Conservation (phyloP, 2,888 invertebrate species). For the Polydrusus tereticollis region DNA sequence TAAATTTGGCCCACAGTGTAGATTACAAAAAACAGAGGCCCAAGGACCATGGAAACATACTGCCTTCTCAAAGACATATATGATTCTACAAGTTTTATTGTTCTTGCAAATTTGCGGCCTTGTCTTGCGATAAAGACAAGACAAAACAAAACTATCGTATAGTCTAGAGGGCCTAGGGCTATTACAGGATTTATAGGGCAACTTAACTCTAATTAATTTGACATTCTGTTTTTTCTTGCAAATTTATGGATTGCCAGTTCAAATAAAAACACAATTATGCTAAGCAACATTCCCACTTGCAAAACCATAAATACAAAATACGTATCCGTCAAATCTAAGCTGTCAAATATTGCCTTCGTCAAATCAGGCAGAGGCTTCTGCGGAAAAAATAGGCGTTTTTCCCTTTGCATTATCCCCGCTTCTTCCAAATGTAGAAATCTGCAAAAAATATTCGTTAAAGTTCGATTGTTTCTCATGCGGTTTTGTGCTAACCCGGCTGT, state of each 20-base stretch:
- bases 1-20: too few relatives aligned
- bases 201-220: not conserved
- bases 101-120: too few relatives aligned
- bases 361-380: slow-evolving; percentile 8
- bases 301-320: slow-evolving; percentile 15
- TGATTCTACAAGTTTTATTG: too few relatives aligned
- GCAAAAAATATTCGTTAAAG: not conserved
- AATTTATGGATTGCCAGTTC: not conserved
- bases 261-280: slow-evolving; percentile 11
- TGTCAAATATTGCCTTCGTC: slow-evolving; percentile 15
- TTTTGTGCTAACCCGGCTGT: slow-evolving; percentile 10
- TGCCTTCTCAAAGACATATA: too few relatives aligned
- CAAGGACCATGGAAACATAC: too few relatives aligned
- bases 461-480: not conserved
- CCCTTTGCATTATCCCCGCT: slow-evolving; percentile 13
- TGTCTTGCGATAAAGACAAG: too few relatives aligned
- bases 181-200: too few relatives aligned
- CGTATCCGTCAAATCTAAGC: not conserved
- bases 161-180: too few relatives aligned
- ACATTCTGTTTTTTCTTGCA: not conserved
- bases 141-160: too few relatives aligned
- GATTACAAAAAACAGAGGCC: too few relatives aligned
- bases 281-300: not conserved
- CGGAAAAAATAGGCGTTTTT: slow-evolving; percentile 7
- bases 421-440: slow-evolving; percentile 16